Base-by-base conservation (phyloP, 2,888 invertebrate species). In the Choristoneura rosaceana region DNA sequence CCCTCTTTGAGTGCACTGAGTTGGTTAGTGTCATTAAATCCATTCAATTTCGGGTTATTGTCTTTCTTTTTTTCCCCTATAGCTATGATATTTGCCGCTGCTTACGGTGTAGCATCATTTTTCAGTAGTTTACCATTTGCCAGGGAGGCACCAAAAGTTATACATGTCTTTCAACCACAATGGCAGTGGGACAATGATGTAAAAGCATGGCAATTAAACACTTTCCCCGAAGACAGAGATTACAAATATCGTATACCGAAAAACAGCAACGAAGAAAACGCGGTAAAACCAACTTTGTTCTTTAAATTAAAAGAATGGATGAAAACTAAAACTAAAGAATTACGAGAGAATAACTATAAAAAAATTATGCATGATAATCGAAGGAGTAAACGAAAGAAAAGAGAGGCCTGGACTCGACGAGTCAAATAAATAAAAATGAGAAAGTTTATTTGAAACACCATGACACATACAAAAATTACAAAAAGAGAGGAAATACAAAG, bases 91-190 rank as follows among this genome's bases (percentile, higher is more conserved):
- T 94, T 96, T 64, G 95, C 95, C 0, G 95, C 96, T 0, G 93
- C 95, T 0, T 95, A 96, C 14, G 95, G 96, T 0, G 83, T 96
- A 15, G 94, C 95, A 0, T 92, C 96, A 0, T 92, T 96, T 60
- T 87, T 96, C 75, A 95, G 96, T 70, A 96, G 96, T 0, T 96
- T 95, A 95, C 95, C 96, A 0, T 91, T 90, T 61, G 94, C 86
- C 1, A 87, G 94, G 77, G 88, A 92, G 79, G 89, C 92, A 25
- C 90, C 93, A 9, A 87, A 91, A 79, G 71, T 87, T 74, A 82
- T 93, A 77, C 81, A 87, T 79, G 73, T 90, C 2, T 90, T 94
- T 74, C 90, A 84, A 61, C 95, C 95, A 33, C 91, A 94, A 15
- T 95, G 95, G 95, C 94, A 93, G 76, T 95, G 95, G 95, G 95